These are phyloP conservation scores for Cantharis flavilabris DNA, from an alignment of 2,888 invertebrate genomes.

Conservation along the genomic window DNA sequence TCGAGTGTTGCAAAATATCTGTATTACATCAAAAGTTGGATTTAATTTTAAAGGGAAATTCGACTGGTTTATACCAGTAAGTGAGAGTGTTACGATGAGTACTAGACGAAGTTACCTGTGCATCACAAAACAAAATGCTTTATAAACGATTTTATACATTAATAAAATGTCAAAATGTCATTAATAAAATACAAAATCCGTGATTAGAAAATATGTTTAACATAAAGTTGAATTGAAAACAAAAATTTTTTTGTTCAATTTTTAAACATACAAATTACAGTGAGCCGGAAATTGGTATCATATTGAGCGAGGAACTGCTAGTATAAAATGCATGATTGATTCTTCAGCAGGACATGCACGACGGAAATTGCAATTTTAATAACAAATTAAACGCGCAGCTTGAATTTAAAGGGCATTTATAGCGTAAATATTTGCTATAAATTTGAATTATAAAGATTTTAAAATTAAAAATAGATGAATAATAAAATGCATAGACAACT, in stretches of 20 bases:
- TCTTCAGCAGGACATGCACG: conserved; percentile 27
- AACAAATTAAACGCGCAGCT: conserved; percentile 33
- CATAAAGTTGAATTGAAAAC: background rate
- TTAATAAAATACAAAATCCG: background rate
- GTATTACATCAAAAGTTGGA: too few relatives aligned
- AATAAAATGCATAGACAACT: background rate
- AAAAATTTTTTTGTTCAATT: background rate
- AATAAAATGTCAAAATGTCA: background rate
- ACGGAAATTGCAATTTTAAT: conserved; percentile 40
- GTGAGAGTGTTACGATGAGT: too few relatives aligned
- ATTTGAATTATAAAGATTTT: conserved; percentile 2
- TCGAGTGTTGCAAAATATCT: too few relatives aligned
- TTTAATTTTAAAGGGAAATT: too few relatives aligned
- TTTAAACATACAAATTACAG: conserved; percentile 24
- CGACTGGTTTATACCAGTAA: too few relatives aligned
- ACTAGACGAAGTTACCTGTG: background rate
- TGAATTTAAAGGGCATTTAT: conserved; percentile 13
- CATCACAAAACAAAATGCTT: background rate
- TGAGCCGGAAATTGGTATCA: conserved; percentile 27
- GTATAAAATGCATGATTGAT: conserved; percentile 38
- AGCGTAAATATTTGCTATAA: conserved; percentile 11
- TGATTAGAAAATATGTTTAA: background rate
- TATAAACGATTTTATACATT: background rate
- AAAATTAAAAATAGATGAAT: background rate
- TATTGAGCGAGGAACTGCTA: conserved; percentile 19